Conservation (phyloP, 64 coral and sea anemone genomes). For the Trachythela sp. region DNA sequence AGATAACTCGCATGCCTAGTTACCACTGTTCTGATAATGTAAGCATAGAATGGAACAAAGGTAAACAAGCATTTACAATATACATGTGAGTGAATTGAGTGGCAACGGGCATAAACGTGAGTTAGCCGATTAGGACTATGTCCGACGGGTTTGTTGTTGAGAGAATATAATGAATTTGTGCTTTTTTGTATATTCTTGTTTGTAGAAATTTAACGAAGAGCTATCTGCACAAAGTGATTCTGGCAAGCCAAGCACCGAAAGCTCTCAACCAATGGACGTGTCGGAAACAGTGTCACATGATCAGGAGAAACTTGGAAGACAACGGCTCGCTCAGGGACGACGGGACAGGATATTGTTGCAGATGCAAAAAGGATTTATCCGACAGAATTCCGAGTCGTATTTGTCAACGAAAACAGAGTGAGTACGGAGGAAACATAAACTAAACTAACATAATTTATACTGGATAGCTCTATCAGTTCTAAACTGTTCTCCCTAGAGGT, state of each 20-base stretch:
- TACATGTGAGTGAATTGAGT: no score
- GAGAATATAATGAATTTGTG: no score
- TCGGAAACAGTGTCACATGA: conserved; percentile 18
- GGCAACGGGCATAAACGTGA: no score
- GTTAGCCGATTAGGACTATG: no score
- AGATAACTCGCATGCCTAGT: no score
- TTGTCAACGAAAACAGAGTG: neutral
- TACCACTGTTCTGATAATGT: no score
- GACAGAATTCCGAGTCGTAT: conserved; percentile 68
- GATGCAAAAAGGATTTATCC: conserved; percentile 95
- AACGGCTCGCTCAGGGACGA: conserved; percentile 66
- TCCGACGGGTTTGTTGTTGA: no score
- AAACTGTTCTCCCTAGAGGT: no score
- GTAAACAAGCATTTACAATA: no score
- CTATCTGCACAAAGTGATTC: neutral
- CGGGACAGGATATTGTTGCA: conserved; percentile 82
- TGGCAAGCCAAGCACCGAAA: neutral
- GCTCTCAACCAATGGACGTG: neutral
- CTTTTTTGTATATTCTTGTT: neutral
- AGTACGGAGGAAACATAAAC: neutral
- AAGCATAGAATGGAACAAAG: no score
- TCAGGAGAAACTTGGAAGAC: conserved; percentile 67
- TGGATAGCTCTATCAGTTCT: no score
- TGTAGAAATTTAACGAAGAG: conserved; percentile 75
- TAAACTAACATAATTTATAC: no score